Evolutionary conservation across 1,140 invertebrate species (phyloP).

Genomic region (Neotoxoptera formosana): DNA sequence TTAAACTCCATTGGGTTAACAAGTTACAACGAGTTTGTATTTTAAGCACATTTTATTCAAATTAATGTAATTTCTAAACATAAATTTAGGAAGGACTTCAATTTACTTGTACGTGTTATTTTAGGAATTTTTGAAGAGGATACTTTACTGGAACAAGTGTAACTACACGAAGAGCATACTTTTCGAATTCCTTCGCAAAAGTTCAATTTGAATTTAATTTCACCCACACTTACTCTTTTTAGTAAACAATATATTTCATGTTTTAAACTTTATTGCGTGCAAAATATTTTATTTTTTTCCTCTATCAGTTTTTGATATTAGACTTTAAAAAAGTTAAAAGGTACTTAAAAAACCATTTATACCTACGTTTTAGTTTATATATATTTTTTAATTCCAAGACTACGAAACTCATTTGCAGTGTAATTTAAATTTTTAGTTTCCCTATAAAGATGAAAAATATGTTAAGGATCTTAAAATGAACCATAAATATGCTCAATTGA

Average conservation of each 20-base stretch:
- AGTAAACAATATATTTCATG: background rate
- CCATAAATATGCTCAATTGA: background rate
- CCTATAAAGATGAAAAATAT: background rate
- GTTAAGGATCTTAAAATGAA: background rate
- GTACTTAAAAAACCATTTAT: background rate
- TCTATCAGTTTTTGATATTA: background rate
- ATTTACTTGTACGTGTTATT: slow-evolving; percentile 1
- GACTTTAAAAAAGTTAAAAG: background rate
- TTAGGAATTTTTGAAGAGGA: slow-evolving; percentile 12
- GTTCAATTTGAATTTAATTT: slow-evolving; percentile 44
- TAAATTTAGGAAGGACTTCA: background rate
- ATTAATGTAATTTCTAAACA: slow-evolving; percentile 36
- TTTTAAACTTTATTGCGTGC: slow-evolving; percentile 30
- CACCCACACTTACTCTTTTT: background rate
- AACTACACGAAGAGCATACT: background rate
- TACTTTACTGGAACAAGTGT: background rate
- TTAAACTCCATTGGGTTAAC: background rate
- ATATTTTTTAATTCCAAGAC: background rate
- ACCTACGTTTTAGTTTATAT: background rate
- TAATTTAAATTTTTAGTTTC: background rate
- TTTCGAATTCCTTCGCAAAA: background rate
- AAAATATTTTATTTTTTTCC: slow-evolving; percentile 15
- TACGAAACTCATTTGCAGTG: background rate
- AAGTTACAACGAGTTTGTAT: background rate
- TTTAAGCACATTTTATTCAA: slow-evolving; percentile 8